A percentile compares a stretch with the other conserved stretches of the same genome.
phyloP scores from a whole-genome alignment of 2,888 invertebrate species.

The Nephrocerus scutellatus region DNA sequence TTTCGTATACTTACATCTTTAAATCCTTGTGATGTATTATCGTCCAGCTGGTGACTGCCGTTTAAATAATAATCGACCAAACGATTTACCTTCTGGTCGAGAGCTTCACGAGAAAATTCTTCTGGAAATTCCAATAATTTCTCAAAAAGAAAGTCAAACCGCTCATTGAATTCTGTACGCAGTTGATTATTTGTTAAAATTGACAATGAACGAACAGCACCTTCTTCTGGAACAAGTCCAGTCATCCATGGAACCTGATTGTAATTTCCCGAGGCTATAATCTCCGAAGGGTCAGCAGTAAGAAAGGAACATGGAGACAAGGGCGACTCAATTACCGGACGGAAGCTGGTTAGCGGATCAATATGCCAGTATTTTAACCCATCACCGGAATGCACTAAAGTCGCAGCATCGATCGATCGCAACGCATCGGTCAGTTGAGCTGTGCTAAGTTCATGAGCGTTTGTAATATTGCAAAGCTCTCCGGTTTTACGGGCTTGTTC shows the following conservation, averaged over 20 bases:
- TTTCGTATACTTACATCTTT: constrained; percentile 22
- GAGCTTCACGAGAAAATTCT: background rate
- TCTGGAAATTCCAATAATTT: constrained; percentile 24
- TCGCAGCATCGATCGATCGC: constrained; percentile 36
- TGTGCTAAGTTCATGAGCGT: constrained; percentile 24
- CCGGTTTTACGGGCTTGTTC: constrained; percentile 38
- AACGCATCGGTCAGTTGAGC: constrained; percentile 41
- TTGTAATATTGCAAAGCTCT: constrained; percentile 36
- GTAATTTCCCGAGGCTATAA: constrained; percentile 35
- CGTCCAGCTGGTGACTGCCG: constrained; percentile 24
- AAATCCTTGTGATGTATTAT: constrained; percentile 25
- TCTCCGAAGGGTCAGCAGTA: constrained; percentile 41
- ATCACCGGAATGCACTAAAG: constrained; percentile 40
- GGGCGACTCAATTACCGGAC: constrained; percentile 42
- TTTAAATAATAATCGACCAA: constrained; percentile 25
- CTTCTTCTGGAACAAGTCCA: constrained; percentile 47
- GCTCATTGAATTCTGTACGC: constrained; percentile 28
- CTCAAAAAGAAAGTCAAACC: constrained; percentile 27
- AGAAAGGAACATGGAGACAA: constrained; percentile 45
- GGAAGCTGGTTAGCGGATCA: constrained; percentile 44
- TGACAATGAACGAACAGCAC: constrained; percentile 40
- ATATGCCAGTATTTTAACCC: constrained; percentile 46
- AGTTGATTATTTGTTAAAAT: constrained; percentile 21
- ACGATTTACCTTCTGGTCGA: background rate
- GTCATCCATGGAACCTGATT: constrained; percentile 48